Conservation (phyloP, 37 sponge, comb jelly and placozoan species). For the Cladorhizidae sp. region DNA sequence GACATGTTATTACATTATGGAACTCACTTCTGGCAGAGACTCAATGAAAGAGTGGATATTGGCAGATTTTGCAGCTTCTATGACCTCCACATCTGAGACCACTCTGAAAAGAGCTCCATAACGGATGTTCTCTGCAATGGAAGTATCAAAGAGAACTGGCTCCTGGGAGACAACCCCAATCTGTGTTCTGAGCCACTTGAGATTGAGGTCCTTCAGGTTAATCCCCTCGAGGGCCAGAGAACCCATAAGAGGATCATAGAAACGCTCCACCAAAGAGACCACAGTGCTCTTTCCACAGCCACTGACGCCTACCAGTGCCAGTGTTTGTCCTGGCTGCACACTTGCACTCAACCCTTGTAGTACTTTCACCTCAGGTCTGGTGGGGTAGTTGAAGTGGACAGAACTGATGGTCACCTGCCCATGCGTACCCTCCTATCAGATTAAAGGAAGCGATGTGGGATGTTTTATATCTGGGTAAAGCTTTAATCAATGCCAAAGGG, state of each 20-base stretch:
- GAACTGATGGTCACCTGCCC: slow-evolving; percentile 64
- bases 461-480: no score
- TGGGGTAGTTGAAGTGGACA: slow-evolving; percentile 88
- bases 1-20: background rate
- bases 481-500: no score
- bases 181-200: slow-evolving; percentile 85
- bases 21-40: slow-evolving; percentile 84
- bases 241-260: slow-evolving; percentile 87
- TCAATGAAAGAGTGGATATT: slow-evolving; percentile 95
- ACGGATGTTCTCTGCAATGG: slow-evolving; percentile 96
- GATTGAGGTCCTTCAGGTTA: slow-evolving; percentile 76
- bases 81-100: slow-evolving; percentile 87
- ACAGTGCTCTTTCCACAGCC: slow-evolving; percentile 99
- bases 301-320: slow-evolving; percentile 97
- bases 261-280: slow-evolving; percentile 94
- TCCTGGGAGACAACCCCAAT: slow-evolving; percentile 96
- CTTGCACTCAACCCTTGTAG: slow-evolving; percentile 72
- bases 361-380: slow-evolving; percentile 85
- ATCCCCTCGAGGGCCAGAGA: slow-evolving; percentile 59
- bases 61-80: slow-evolving; percentile 88
- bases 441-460: no score
- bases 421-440: slow-evolving; percentile 31
- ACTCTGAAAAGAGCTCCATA: slow-evolving; percentile 89
- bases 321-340: slow-evolving; percentile 88
- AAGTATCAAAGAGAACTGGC: slow-evolving; percentile 87